These are phyloP conservation scores for Neomonachus schauinslandi DNA, from an alignment of 2,113 vertebrate species.

Conservation along the genomic window DNA sequence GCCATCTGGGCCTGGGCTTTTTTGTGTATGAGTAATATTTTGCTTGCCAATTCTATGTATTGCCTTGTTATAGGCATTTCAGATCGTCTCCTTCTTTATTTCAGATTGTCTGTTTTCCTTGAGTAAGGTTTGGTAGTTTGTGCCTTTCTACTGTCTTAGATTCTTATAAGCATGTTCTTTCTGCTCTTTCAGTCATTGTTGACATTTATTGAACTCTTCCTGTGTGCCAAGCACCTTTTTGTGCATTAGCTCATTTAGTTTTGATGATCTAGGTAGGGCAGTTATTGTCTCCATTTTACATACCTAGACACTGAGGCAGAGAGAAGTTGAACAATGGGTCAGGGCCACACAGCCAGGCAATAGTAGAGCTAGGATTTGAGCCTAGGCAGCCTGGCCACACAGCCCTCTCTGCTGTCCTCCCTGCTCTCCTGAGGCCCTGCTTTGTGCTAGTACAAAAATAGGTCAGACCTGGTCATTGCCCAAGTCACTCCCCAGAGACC, in stretches of 20 bases:
- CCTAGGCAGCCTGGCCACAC: rapidly evolving
- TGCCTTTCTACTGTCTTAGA: background rate
- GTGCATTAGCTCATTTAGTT: background rate
- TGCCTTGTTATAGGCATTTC: background rate
- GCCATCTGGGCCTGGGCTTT: background rate
- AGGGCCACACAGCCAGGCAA: background rate
- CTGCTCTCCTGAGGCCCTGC: background rate
- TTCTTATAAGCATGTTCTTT: too few relatives aligned
- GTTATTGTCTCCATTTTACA: background rate
- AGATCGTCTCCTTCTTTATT: background rate
- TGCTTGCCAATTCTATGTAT: background rate
- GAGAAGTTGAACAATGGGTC: background rate
- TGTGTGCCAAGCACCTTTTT: background rate
- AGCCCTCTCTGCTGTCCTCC: too few relatives aligned
- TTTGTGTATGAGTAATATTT: background rate
- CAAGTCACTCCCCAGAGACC: background rate
- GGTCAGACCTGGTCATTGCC: background rate
- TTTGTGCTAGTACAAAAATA: background rate
- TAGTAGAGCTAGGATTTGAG: background rate
- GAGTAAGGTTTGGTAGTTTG: background rate
- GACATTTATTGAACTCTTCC: background rate
- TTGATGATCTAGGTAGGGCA: background rate
- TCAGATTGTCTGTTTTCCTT: background rate
- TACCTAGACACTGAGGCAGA: background rate
- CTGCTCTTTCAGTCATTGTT: background rate